These are phyloP conservation scores for Deladenus siricidicola DNA, from an alignment of 2,888 invertebrate genomes.

Conservation along the genomic window DNA sequence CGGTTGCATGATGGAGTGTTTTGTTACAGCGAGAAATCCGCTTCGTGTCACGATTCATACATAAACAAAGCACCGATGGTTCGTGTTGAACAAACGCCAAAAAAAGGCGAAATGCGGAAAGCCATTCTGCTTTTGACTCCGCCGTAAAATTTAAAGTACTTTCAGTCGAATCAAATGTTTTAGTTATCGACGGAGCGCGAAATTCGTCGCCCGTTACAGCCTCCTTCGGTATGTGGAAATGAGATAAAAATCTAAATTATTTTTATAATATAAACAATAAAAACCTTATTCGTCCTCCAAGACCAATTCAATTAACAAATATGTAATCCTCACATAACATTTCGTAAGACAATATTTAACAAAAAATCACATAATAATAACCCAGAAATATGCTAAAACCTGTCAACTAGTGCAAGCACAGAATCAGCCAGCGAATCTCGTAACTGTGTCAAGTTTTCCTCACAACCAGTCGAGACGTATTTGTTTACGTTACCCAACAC, in stretches of 20 bases:
- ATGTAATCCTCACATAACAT: no score
- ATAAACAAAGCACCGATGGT: slow-evolving; percentile 29
- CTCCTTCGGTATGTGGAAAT: background rate
- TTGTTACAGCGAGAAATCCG: slow-evolving; percentile 26
- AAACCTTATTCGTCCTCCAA: no score
- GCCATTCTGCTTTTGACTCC: slow-evolving; percentile 12
- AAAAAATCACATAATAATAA: no score
- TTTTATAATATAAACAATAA: background rate
- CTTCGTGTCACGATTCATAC: slow-evolving; percentile 27
- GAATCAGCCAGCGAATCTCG: slow-evolving; percentile 19
- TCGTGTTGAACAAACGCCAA: slow-evolving; percentile 34
- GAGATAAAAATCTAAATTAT: background rate
- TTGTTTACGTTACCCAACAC: slow-evolving; percentile 18
- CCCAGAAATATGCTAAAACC: no score
- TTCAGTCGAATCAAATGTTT: background rate
- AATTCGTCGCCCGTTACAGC: background rate
- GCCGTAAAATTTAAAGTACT: background rate
- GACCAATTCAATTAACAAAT: no score
- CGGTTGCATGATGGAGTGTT: slow-evolving; percentile 30
- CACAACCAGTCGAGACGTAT: slow-evolving; percentile 25
- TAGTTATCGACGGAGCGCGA: background rate
- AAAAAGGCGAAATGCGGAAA: slow-evolving; percentile 25
- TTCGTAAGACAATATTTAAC: no score
- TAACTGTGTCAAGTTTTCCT: slow-evolving; percentile 18
- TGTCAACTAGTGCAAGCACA: slow-evolving; percentile 27